Evolutionary conservation across 1,140 invertebrate species (phyloP).

Genomic region (Rhynchophorus ferrugineus): DNA sequence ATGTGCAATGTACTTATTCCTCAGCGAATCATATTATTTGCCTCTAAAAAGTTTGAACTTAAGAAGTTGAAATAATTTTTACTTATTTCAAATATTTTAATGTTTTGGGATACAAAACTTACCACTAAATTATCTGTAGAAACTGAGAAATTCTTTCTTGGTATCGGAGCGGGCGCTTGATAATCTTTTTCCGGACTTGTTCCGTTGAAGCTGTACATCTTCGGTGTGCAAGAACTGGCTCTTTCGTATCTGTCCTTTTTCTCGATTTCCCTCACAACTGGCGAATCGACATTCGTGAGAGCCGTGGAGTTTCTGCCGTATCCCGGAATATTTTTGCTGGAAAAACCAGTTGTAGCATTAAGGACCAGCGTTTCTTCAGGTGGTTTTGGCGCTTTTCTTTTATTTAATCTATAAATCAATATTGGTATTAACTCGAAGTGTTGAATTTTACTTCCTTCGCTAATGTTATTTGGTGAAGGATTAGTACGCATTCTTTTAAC

Average conservation of each 20-base stretch:
- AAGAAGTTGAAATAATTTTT: no score
- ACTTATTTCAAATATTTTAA: no score
- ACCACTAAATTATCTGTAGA: constrained; percentile 63
- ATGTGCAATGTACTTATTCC: no score
- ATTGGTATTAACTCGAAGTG: background rate
- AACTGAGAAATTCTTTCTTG: constrained; percentile 58
- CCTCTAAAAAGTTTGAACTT: no score
- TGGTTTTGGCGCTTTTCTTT: constrained; percentile 58
- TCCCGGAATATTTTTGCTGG: constrained; percentile 34
- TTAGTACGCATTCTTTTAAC: no score
- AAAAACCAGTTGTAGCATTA: constrained; percentile 15
- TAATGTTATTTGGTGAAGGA: no score
- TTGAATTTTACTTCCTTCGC: background rate
- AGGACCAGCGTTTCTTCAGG: constrained; percentile 42
- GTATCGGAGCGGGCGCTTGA: constrained; percentile 53
- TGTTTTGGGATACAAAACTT: no score
- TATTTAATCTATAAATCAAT: constrained; percentile 24
- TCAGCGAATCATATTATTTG: no score
- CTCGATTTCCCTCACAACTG: constrained; percentile 65
- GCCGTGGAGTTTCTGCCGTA: constrained; percentile 15
- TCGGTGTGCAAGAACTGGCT: constrained; percentile 57
- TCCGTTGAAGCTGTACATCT: constrained; percentile 35
- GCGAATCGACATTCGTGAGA: constrained; percentile 53
- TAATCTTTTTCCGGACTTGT: constrained; percentile 28
- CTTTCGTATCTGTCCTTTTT: constrained; percentile 53